Conservation (phyloP, 2,888 invertebrate species). For the Diachrysia chrysitis region DNA sequence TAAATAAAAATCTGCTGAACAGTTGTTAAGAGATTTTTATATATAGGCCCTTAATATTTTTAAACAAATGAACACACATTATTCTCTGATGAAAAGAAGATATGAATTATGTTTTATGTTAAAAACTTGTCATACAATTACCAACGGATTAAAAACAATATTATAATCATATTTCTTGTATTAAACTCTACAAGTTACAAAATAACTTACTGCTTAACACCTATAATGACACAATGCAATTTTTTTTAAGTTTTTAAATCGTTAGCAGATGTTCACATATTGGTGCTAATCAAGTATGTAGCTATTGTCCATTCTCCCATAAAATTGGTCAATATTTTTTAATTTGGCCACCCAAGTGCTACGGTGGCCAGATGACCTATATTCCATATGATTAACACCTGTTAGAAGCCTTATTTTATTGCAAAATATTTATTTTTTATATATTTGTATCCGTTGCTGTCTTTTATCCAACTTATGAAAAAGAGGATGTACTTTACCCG, state of each 20-base stretch:
- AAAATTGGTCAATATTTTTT: conserved; percentile 61
- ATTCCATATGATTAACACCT: conserved; percentile 55
- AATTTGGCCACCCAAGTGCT: conserved; percentile 64
- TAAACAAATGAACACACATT: too few relatives aligned
- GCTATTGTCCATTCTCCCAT: conserved; percentile 71
- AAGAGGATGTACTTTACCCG: background rate
- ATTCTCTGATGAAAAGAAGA: too few relatives aligned
- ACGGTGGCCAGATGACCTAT: conserved; percentile 71
- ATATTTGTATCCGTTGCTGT: background rate
- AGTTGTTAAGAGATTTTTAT: too few relatives aligned
- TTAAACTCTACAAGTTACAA: too few relatives aligned
- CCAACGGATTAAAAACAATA: too few relatives aligned
- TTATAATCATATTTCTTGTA: too few relatives aligned
- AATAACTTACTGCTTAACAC: too few relatives aligned
- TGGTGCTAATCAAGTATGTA: conserved; percentile 15
- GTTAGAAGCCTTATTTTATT: conserved; percentile 63
- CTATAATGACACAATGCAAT: background rate
- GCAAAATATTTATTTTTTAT: background rate
- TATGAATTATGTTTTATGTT: too few relatives aligned
- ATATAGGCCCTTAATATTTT: too few relatives aligned
- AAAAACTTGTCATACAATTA: too few relatives aligned
- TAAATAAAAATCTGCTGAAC: too few relatives aligned
- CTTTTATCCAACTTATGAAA: background rate
- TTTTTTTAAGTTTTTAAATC: background rate
- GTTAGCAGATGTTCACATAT: conserved; percentile 9